A percentile compares a stretch with the other conserved stretches of the same genome.
Evolutionary conservation across 1,140 invertebrate species (phyloP).

Genomic region (Bombus impatiens): DNA sequence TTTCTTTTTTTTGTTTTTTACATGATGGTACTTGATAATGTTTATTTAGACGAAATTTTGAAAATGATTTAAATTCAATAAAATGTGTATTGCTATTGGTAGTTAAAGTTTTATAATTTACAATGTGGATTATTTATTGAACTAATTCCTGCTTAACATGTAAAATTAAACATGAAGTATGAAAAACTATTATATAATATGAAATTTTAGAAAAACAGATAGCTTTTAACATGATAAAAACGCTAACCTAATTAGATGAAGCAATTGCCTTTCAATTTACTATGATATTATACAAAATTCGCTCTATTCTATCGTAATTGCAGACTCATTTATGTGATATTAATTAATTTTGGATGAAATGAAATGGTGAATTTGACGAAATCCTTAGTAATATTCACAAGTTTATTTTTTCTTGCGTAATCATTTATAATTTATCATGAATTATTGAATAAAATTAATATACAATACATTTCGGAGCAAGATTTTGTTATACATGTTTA

Average conservation of each 20-base stretch:
- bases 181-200: neutral
- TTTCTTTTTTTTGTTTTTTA: too few species aligned
- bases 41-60: neutral
- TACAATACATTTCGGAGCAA: slow-evolving; percentile 79
- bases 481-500: slow-evolving; percentile 78
- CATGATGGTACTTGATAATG: neutral
- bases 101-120: neutral
- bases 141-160: neutral
- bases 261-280: neutral
- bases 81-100: neutral
- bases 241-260: slow-evolving; percentile 8
- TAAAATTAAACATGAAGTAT: neutral
- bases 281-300: neutral
- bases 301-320: neutral
- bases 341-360: slow-evolving; percentile 17
- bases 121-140: neutral
- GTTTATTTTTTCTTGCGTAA: slow-evolving; percentile 74
- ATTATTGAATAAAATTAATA: slow-evolving; percentile 80
- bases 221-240: neutral
- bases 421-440: slow-evolving; percentile 78
- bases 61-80: neutral
- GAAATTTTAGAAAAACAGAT: neutral
- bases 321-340: neutral
- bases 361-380: slow-evolving; percentile 26
- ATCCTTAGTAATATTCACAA: slow-evolving; percentile 76